A percentile compares a stretch with the other conserved stretches of the same genome.
These are phyloP conservation scores for Rhynchopsitta pachyrhyncha DNA, from an alignment of 2,113 vertebrate species.

Conservation along the genomic window DNA sequence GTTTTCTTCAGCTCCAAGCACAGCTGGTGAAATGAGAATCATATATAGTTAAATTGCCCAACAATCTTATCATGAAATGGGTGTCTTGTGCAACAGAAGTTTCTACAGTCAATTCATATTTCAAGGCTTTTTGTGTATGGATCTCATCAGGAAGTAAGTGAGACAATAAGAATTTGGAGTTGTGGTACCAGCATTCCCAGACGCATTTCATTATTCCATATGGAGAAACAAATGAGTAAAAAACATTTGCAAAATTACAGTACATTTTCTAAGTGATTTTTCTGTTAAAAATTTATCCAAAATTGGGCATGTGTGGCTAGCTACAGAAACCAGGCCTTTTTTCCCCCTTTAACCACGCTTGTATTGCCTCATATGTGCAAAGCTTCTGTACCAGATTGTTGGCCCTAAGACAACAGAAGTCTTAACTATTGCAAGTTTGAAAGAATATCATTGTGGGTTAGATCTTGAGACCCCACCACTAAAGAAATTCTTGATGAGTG, in stretches of 20 bases:
- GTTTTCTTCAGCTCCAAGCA: neutral
- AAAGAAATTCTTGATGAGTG: neutral
- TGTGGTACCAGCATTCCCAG: conserved; percentile 35
- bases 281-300: conserved; percentile 20
- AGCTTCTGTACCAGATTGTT: neutral
- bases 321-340: neutral
- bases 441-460: neutral
- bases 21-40: neutral
- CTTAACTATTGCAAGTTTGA: neutral
- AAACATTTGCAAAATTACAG: neutral
- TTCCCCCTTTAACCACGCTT: neutral
- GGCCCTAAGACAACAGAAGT: neutral
- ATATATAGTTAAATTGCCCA: neutral
- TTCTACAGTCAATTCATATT: neutral
- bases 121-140: neutral
- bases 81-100: neutral
- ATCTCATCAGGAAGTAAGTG: conserved; percentile 5
- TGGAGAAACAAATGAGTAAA: conserved; percentile 5
- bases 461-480: neutral
- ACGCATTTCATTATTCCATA: conserved; percentile 30
- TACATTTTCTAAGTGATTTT: conserved; percentile 24
- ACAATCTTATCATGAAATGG: neutral
- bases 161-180: conserved; percentile 34
- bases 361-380: neutral
- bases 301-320: neutral